Evolutionary conservation across 2,113 vertebrate genomes (phyloP), one percentile per base, ranked within the genome.

Genomic region (Tetraodon nigroviridis): DNA sequence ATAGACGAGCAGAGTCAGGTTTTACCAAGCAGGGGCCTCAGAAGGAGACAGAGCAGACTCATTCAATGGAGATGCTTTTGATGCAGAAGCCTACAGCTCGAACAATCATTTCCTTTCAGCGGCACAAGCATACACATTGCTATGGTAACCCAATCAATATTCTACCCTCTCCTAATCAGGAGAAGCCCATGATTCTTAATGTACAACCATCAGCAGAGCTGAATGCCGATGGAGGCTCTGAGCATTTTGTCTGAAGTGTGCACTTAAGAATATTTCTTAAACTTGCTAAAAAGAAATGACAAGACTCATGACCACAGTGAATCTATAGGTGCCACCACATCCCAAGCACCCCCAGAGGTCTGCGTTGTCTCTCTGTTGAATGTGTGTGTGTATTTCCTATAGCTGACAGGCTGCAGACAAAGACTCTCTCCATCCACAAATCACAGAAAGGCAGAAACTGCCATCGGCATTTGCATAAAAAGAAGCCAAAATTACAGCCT

Each of bases 11-110:
- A 66, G 68, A 82, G 64, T 73, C 81, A 75, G 85, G 78, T 85
- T 90, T 90, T 88, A 89, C 87, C 83, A 82, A 84, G 81, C 79
- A 81, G 72, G 61, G 75, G 64, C 50, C 67, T 82, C 72, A 75
- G 78, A 86, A 74, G 64, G 76, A 84, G 79, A 64, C 64, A 76
- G 69, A 85, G 78, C 64, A 79, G 14, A 67, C 64, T 37, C 68
- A 54, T 54, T 45, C 41, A 63, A 75, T 17, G 55, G 79, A 79
- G 78, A 82, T 56, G 71, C 56, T 41, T 78, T 71, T 67, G 80
- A 83, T 69, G 50, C 19, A 14, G 55, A 79, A 58, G 69, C 53
- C 76, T 42, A 67, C 68, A 37, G 64, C 59, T 61, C 51, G 71
- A 65, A 79, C 77, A 68, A 64, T 64, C 49, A 80, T 73, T 77